Evolutionary conservation across 1,140 invertebrate species (phyloP).

Genomic region (Carcinoscorpius rotundicauda): DNA sequence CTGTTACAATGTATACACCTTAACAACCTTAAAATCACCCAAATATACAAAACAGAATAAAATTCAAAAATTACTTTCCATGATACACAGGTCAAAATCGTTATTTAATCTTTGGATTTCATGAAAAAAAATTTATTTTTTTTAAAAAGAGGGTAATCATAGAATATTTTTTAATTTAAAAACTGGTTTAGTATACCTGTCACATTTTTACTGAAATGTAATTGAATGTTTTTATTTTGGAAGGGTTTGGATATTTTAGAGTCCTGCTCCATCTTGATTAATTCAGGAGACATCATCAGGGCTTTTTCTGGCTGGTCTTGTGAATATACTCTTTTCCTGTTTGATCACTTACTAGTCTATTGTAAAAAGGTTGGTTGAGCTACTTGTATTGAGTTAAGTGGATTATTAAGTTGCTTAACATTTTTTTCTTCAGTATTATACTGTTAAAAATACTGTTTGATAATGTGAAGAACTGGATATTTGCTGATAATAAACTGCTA

Average conservation of each 20-base stretch:
- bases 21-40: too few relatives aligned
- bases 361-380: slow-evolving; percentile 53
- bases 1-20: too few relatives aligned
- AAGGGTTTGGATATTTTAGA: slow-evolving; percentile 36
- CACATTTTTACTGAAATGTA: slow-evolving; percentile 11
- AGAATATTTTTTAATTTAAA: too few relatives aligned
- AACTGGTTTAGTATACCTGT: too few relatives aligned
- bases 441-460: background rate
- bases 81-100: background rate
- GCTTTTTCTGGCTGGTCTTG: slow-evolving; percentile 71
- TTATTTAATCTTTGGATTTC: background rate
- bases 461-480: background rate
- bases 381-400: too few relatives aligned
- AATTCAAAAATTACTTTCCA: too few relatives aligned
- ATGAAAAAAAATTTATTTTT: slow-evolving; percentile 1
- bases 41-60: too few relatives aligned
- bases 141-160: too few relatives aligned
- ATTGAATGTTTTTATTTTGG: slow-evolving; percentile 13
- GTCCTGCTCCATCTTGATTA: slow-evolving; percentile 61
- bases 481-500: background rate
- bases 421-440: background rate
- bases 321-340: slow-evolving; percentile 70
- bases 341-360: slow-evolving; percentile 74
- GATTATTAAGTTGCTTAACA: too few relatives aligned
- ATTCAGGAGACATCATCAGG: slow-evolving; percentile 66